Evolutionary conservation across 2,888 invertebrate genomes (phyloP), one percentile per base, ranked within the genome.

Genomic region (Rhogogaster chlorosoma): DNA sequence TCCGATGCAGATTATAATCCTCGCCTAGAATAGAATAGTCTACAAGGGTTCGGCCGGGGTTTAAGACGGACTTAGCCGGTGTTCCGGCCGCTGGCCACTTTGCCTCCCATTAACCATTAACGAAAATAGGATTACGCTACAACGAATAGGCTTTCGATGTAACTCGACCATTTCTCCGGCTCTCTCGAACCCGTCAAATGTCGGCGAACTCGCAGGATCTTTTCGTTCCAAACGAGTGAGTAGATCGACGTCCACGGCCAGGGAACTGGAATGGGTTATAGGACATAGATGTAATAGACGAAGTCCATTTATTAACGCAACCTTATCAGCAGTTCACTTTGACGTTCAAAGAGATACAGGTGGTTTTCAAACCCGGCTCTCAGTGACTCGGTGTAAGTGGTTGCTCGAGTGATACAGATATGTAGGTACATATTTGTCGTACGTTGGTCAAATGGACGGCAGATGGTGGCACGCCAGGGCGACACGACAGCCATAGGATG

Each of bases 51-150:
- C 86, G 84, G 89, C 78, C 90, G 91, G 92, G 93, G 93, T 92
- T 93, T 93, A 93, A 93, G 93, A 93, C 92, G 91, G 93, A 93
- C 93, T 93, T 93, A 93, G 93, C 92, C 91, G 92, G 92, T 93
- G 93, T 93, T 93, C 93, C 92, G 92, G 91, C 91, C 90, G 91
- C 93, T 92, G 93, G 91, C 93, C 93, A 93, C 93, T 93, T 93
- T 93, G 93, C 92, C 91, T 92, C 90, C 93, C 93, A 93, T 93
- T 93, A 93, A 93, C 93, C 93, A 93, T 93, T 93, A 93, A 93
- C 90, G 92, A 89, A 92, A 93, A 92, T 93, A 92, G 93, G 93
- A 93, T 93, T 93, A 92, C 84, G 70, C 82, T 70, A 64, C 45
- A 83, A 83, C 83, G 83, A 83, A 83, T 70, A 83, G 83, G 83